phyloP scores from a whole-genome alignment of 2,797 vertebrate genomes.

The Cuculus canorus region DNA sequence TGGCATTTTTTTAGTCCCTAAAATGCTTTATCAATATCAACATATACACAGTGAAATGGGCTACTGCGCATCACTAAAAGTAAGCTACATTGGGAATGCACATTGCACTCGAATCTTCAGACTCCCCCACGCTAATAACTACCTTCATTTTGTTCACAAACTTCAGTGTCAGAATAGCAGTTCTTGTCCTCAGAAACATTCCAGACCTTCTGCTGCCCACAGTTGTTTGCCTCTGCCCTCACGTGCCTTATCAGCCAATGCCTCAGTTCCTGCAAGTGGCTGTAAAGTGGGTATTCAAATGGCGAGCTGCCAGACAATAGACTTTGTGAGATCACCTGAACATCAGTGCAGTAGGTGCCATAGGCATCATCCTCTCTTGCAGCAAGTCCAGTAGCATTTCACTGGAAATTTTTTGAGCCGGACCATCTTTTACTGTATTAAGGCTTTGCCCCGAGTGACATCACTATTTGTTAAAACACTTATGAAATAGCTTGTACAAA shows the following conservation, averaged over 20 bases:
- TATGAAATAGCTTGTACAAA: not conserved
- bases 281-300: not conserved
- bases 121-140: not conserved
- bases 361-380: not conserved
- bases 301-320: not conserved
- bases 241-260: not conserved
- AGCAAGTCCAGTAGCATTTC: not conserved
- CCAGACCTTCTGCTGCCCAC: not conserved
- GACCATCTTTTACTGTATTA: not conserved
- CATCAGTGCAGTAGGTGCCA: not conserved
- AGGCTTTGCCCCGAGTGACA: not conserved
- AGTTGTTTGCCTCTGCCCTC: not conserved
- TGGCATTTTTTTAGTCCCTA: not conserved
- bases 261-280: not conserved
- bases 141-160: not conserved
- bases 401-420: not conserved
- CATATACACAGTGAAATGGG: not conserved
- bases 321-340: not conserved
- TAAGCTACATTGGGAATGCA: too few relatives aligned
- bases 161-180: not conserved
- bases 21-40: not conserved
- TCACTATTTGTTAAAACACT: not conserved
- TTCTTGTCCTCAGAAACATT: not conserved
- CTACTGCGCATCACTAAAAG: not conserved
- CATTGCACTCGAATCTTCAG: not conserved